These are phyloP conservation scores for Herminia tarsipennalis DNA, from an alignment of 2,888 invertebrate genomes.

Conservation along the genomic window DNA sequence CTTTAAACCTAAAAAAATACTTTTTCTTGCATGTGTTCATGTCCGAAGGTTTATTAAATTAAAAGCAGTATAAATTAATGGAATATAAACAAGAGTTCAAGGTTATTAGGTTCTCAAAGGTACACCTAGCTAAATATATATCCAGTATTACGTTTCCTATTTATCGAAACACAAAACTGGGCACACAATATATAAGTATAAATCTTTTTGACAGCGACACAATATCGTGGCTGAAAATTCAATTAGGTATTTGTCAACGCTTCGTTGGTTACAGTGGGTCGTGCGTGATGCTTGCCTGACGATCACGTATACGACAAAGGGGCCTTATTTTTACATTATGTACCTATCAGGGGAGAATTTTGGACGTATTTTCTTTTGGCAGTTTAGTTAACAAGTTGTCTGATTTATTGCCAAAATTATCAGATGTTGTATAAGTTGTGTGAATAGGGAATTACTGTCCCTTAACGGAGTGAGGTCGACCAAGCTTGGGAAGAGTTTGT, in stretches of 20 bases:
- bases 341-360: slow-evolving; percentile 39
- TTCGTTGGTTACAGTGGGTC: slow-evolving; percentile 62
- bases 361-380: slow-evolving; percentile 32
- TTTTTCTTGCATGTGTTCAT: no score
- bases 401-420: slow-evolving; percentile 53
- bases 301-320: slow-evolving; percentile 58
- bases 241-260: slow-evolving; percentile 77
- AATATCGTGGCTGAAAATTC: slow-evolving; percentile 72
- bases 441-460: slow-evolving; percentile 37
- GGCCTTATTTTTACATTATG: slow-evolving; percentile 64
- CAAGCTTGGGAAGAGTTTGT: slow-evolving; percentile 18
- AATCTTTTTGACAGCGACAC: slow-evolving; percentile 61
- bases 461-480: slow-evolving; percentile 12
- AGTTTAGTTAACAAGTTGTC: slow-evolving; percentile 45
- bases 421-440: slow-evolving; percentile 35
- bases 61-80: no score
- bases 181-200: slow-evolving; percentile 48
- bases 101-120: no score
- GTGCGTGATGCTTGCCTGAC: slow-evolving; percentile 63
- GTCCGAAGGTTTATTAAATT: no score
- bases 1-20: no score
- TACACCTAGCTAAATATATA: slow-evolving; percentile 4
- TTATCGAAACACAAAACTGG: slow-evolving; percentile 17
- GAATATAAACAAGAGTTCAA: no score
- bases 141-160: slow-evolving; percentile 12